Percentiles rank a stretch among this genome's conserved stretches.
Evolutionary conservation across 2,113 vertebrate genomes (phyloP).

Genomic region (Ovibos moschatus): DNA sequence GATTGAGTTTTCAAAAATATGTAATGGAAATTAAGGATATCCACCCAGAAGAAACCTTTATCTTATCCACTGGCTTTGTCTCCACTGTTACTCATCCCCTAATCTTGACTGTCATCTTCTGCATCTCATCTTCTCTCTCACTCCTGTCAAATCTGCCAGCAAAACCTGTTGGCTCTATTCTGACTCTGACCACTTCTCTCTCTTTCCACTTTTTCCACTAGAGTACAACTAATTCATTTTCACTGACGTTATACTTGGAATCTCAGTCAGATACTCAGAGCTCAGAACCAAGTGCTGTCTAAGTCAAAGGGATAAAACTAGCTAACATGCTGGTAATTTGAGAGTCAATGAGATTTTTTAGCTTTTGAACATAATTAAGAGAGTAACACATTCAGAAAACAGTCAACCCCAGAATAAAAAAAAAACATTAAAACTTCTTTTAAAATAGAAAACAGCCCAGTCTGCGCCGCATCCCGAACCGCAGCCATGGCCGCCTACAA

Average conservation of each 20-base stretch:
- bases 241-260: neutral
- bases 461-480: accelerated
- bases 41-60: neutral
- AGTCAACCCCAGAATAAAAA: neutral
- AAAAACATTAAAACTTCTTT: neutral
- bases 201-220: neutral
- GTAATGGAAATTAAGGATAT: neutral
- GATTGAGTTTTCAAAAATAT: constrained; percentile 28
- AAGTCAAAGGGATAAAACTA: neutral
- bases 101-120: neutral
- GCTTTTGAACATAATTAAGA: neutral
- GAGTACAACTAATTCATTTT: neutral
- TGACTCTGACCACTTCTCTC: neutral
- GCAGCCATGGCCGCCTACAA: constrained; percentile 89
- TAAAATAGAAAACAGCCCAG: neutral
- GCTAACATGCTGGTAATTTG: neutral
- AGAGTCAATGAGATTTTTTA: neutral
- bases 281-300: neutral
- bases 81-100: neutral
- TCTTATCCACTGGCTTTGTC: neutral
- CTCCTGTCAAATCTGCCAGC: neutral
- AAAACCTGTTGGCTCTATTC: neutral
- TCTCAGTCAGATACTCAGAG: neutral
- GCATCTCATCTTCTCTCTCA: neutral
- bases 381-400: neutral